phyloP scores from a whole-genome alignment of 2,888 invertebrate species.

The Synergus itoensis region DNA sequence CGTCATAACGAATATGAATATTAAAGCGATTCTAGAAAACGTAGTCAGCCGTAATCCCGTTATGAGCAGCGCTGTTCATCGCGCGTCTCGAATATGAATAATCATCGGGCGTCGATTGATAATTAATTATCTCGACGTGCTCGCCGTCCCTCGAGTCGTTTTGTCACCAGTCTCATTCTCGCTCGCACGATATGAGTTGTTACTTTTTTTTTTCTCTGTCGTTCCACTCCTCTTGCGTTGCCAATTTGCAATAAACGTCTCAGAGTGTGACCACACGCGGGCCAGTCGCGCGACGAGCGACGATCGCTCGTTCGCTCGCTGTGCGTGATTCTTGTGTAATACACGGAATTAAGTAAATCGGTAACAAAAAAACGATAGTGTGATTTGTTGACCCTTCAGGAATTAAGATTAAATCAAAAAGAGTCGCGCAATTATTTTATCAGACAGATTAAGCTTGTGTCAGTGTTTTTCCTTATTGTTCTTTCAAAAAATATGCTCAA shows the following conservation, averaged over 20 bases:
- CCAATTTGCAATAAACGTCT: constrained; percentile 42
- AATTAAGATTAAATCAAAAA: background rate
- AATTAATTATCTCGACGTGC: constrained; percentile 62
- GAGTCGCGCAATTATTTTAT: background rate
- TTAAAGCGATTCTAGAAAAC: constrained; percentile 15
- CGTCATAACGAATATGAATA: constrained; percentile 29
- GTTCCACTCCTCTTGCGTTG: constrained; percentile 20
- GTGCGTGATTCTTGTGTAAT: constrained; percentile 65
- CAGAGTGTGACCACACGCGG: constrained; percentile 33
- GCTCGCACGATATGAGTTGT: constrained; percentile 42
- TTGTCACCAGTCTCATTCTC: constrained; percentile 38
- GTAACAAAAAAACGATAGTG: background rate
- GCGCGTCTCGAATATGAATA: constrained; percentile 52
- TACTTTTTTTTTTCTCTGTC: constrained; percentile 30
- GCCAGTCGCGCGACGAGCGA: constrained; percentile 34
- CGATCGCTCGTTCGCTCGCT: constrained; percentile 16
- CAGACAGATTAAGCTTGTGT: background rate
- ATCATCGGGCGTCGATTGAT: constrained; percentile 60
- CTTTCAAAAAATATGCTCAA: background rate
- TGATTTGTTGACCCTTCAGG: background rate
- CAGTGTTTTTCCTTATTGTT: background rate
- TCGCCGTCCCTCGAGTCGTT: constrained; percentile 40
- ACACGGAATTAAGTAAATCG: constrained; percentile 40
- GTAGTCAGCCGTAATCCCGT: constrained; percentile 25
- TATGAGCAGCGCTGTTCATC: constrained; percentile 53